Percentiles rank a stretch among this genome's conserved stretches.
Evolutionary conservation across 2,888 invertebrate species (phyloP).

Genomic region (Eucera pruinosa): DNA sequence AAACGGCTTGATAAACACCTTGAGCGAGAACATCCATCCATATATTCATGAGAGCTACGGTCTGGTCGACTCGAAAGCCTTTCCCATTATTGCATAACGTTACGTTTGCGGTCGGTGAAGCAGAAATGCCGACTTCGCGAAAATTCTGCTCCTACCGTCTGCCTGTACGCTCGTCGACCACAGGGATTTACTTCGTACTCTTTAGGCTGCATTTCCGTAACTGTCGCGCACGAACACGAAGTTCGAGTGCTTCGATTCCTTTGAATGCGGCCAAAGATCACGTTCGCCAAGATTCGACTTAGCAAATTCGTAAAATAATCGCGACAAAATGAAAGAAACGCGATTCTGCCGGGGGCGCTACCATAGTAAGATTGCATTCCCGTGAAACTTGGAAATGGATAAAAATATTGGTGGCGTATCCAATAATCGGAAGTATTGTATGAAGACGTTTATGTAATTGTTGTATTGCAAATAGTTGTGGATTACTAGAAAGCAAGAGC

Average conservation of each 20-base stretch:
- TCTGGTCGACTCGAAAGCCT: constrained; percentile 70
- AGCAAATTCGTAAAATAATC: neutral
- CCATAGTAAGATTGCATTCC: neutral
- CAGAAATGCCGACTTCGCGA: constrained; percentile 71
- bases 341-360: neutral
- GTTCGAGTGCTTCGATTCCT: constrained; percentile 43
- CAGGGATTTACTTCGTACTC: constrained; percentile 50
- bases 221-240: constrained; percentile 23
- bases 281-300: neutral
- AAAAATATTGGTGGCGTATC: constrained; percentile 19
- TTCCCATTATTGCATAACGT: constrained; percentile 78
- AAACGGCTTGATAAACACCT: constrained; percentile 80
- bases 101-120: constrained; percentile 74
- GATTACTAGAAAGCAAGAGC: constrained; percentile 60
- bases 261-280: constrained; percentile 1
- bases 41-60: constrained; percentile 77
- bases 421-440: constrained; percentile 32
- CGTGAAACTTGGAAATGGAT: too few relatives aligned
- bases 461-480: constrained; percentile 26
- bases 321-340: neutral
- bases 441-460: constrained; percentile 58
- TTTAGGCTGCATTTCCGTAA: constrained; percentile 56
- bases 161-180: constrained; percentile 45
- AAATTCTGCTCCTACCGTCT: constrained; percentile 61
- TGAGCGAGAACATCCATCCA: constrained; percentile 77